Conservation (phyloP, 37 sponge, comb jelly and placozoan species). For the Hexactinellida sp. region DNA sequence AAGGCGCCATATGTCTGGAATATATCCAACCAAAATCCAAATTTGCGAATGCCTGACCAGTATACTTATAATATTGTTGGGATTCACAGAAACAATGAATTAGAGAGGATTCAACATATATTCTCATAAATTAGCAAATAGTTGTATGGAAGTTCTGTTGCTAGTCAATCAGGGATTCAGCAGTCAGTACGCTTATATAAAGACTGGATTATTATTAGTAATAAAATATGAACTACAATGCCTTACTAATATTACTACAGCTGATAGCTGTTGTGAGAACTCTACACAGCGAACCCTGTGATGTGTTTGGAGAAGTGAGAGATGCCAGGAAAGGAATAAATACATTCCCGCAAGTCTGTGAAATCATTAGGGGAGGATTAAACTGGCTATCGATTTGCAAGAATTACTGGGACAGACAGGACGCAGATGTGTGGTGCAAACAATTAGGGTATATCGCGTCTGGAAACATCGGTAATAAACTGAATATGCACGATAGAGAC, state of each 20-base stretch:
- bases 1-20: not conserved
- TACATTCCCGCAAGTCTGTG: not conserved
- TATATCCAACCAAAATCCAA: not conserved
- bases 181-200: not conserved
- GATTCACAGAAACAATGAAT: not conserved
- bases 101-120: not conserved
- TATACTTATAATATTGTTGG: not conserved
- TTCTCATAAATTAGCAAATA: not conserved
- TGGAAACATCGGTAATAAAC: not conserved
- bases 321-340: not conserved
- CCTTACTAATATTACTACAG: not conserved
- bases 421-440: not conserved
- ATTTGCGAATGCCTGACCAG: too few species aligned
- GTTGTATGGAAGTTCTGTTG: not conserved
- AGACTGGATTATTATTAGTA: too few species aligned
- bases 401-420: not conserved
- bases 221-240: too few species aligned
- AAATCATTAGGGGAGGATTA: not conserved
- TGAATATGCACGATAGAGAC: not conserved
- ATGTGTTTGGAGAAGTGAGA: not conserved
- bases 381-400: not conserved
- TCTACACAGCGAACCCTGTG: not conserved
- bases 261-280: not conserved
- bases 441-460: not conserved
- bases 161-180: not conserved